Conservation (phyloP, 1,140 invertebrate species). For the Caerostris extrusa region DNA sequence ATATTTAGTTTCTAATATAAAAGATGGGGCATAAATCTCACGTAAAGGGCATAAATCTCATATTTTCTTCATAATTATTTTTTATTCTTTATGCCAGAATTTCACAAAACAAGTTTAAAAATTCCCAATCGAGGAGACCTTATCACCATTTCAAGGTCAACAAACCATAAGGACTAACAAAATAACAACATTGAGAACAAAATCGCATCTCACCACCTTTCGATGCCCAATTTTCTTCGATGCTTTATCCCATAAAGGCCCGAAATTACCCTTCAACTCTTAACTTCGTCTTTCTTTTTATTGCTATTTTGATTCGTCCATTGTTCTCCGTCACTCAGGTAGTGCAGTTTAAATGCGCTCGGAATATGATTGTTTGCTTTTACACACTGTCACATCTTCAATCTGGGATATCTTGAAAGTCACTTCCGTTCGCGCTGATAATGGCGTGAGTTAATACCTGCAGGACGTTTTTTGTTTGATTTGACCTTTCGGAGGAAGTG, state of each 20-base stretch:
- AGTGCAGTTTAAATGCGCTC: constrained; percentile 45
- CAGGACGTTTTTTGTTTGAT: neutral
- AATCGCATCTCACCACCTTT: constrained; percentile 30
- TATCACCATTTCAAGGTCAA: constrained; percentile 66
- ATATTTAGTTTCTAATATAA: no score
- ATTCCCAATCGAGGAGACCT: constrained; percentile 11
- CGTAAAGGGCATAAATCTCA: no score
- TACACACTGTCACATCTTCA: neutral
- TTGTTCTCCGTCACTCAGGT: constrained; percentile 72
- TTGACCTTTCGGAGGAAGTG: neutral
- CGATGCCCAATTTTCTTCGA: constrained; percentile 59
- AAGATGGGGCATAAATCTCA: no score
- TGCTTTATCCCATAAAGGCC: constrained; percentile 56
- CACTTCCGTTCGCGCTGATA: constrained; percentile 57
- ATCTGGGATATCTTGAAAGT: neutral
- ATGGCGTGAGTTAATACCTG: constrained; percentile 12
- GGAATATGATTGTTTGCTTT: constrained; percentile 52
- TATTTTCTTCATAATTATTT: no score
- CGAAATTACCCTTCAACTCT: constrained; percentile 39
- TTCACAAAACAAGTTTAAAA: neutral
- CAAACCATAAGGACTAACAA: constrained; percentile 34
- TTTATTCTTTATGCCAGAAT: constrained; percentile 8
- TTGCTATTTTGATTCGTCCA: constrained; percentile 43
- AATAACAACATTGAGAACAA: constrained; percentile 50
- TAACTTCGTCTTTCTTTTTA: constrained; percentile 40